phyloP scores from a whole-genome alignment of 2,888 invertebrate genomes.

The Panopea generosa region DNA sequence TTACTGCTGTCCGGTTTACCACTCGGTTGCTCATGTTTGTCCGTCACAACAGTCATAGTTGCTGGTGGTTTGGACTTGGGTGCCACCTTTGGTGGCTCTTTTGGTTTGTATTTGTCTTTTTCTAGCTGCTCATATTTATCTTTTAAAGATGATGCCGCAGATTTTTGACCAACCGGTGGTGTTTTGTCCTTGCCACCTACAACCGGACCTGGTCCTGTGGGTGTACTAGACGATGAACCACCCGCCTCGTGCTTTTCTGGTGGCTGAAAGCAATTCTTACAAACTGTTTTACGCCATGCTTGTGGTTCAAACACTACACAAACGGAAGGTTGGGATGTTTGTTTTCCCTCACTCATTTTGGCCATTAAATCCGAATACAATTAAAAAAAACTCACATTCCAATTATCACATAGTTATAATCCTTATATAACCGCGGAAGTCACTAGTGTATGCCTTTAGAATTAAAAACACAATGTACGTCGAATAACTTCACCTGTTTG shows the following conservation, averaged over 20 bases:
- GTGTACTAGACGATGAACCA: constrained; percentile 4
- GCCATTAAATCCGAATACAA: background rate
- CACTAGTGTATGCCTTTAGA: constrained; percentile 31
- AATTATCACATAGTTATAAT: background rate
- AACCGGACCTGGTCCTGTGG: background rate
- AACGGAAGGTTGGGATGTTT: constrained; percentile 54
- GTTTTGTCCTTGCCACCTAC: constrained; percentile 21
- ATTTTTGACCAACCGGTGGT: constrained; percentile 6
- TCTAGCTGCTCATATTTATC: constrained; percentile 58
- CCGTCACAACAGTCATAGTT: background rate
- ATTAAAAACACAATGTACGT: constrained; percentile 27
- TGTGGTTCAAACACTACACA: constrained; percentile 85
- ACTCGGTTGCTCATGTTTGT: constrained; percentile 25
- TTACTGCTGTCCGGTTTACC: background rate
- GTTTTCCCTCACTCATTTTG: constrained; percentile 58
- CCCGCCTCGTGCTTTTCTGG: constrained; percentile 75
- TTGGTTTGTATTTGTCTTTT: constrained; percentile 45
- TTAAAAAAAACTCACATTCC: constrained; percentile 9
- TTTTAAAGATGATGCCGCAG: constrained; percentile 44
- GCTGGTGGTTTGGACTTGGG: constrained; percentile 20
- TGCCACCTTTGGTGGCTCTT: constrained; percentile 41
- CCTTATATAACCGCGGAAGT: constrained; percentile 49
- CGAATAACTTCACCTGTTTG: constrained; percentile 24
- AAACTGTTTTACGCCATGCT: constrained; percentile 84
- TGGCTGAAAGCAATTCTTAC: constrained; percentile 84